A percentile compares a stretch with the other conserved stretches of the same genome.
Evolutionary conservation across 2,888 invertebrate species (phyloP).

Genomic region (Archaeoteleia sp.): DNA sequence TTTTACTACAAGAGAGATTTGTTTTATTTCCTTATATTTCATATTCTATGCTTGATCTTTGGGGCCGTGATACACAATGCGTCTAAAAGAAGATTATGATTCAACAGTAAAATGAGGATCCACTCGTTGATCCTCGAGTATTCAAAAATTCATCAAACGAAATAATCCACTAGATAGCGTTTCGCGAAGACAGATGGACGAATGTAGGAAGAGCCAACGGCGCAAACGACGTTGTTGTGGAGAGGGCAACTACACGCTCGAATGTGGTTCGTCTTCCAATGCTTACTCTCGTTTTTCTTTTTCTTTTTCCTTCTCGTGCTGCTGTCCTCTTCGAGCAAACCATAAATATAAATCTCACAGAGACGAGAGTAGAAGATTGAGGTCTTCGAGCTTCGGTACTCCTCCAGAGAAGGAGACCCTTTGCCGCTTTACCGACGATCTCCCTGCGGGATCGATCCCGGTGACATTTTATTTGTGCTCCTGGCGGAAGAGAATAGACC

Average conservation of each 20-base stretch:
- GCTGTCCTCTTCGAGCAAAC: constrained; percentile 37
- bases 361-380: constrained; percentile 58
- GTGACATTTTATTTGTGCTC: constrained; percentile 56
- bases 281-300: constrained; percentile 25
- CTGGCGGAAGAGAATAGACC: constrained; percentile 38
- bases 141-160: background rate
- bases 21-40: no score
- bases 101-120: no score
- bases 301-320: constrained; percentile 29
- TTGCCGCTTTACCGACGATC: constrained; percentile 47
- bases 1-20: no score
- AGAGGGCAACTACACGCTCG: constrained; percentile 14
- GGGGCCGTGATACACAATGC: no score
- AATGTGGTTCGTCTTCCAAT: constrained; percentile 16
- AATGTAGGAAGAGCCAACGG: constrained; percentile 8
- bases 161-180: constrained; percentile 21
- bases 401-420: constrained; percentile 44
- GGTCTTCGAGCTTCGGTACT: constrained; percentile 50
- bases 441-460: constrained; percentile 51
- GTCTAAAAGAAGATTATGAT: no score
- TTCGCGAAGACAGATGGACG: constrained; percentile 32
- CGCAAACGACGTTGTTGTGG: constrained; percentile 35
- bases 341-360: constrained; percentile 64
- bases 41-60: no score
- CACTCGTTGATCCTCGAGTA: no score